A percentile compares a stretch with the other conserved stretches of the same genome.
Evolutionary conservation across 2,888 invertebrate genomes (phyloP).

Genomic region (Phalangium opilio): DNA sequence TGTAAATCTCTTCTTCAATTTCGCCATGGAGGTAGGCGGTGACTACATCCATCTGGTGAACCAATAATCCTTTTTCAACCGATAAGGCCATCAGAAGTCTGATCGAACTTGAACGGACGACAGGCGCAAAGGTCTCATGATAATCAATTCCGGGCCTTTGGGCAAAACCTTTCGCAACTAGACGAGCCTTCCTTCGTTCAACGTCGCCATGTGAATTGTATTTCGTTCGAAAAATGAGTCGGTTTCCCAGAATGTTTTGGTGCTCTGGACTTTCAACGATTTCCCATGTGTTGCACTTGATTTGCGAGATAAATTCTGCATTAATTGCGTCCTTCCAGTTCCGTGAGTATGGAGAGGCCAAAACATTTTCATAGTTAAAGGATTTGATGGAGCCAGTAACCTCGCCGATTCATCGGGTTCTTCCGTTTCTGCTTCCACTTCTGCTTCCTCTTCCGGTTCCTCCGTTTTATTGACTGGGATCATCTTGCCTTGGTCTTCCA

Average conservation of each 20-base stretch:
- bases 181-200: constrained; percentile 1
- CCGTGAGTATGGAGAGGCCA: too few relatives aligned
- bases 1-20: constrained; percentile 11
- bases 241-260: background rate
- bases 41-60: constrained; percentile 9
- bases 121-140: constrained; percentile 6
- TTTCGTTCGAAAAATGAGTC: background rate
- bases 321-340: background rate
- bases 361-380: too few relatives aligned
- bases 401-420: too few relatives aligned
- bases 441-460: too few relatives aligned
- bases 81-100: background rate
- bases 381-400: too few relatives aligned
- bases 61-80: background rate
- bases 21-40: constrained; percentile 12
- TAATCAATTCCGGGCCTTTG: constrained; percentile 4
- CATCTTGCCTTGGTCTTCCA: too few relatives aligned
- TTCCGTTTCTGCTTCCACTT: too few relatives aligned
- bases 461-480: too few relatives aligned
- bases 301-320: background rate
- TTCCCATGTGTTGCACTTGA: background rate
- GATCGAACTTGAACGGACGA: background rate
- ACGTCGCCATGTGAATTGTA: background rate
- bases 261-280: background rate
- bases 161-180: constrained; percentile 3